Percentiles rank a stretch among this genome's conserved stretches.
These are phyloP conservation scores for Mesochorus sp. DNA, from an alignment of 2,888 invertebrate species.

Conservation along the genomic window DNA sequence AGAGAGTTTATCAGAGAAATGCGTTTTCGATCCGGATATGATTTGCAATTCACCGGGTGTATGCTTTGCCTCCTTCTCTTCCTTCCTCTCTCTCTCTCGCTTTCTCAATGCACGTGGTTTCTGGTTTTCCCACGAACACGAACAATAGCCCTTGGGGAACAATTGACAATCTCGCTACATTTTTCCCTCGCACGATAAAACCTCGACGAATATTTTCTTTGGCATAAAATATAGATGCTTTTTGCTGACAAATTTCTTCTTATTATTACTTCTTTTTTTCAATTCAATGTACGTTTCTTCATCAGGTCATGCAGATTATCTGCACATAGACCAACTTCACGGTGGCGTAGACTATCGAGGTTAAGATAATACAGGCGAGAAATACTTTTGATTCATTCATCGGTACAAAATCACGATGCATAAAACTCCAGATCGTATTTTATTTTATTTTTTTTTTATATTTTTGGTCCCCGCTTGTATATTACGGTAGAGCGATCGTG, in stretches of 20 bases:
- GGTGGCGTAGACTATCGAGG: slow-evolving; percentile 48
- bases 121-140: background rate
- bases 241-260: background rate
- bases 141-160: background rate
- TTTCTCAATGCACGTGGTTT: background rate
- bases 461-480: slow-evolving; percentile 12
- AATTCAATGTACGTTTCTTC: background rate
- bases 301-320: slow-evolving; percentile 56
- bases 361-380: slow-evolving; percentile 50
- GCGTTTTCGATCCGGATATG: slow-evolving; percentile 38
- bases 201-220: background rate
- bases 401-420: background rate
- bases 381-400: slow-evolving; percentile 58
- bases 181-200: background rate
- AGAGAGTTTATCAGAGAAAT: slow-evolving; percentile 31
- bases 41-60: slow-evolving; percentile 28
- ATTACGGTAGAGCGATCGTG: background rate
- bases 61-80: background rate
- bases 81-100: slow-evolving; percentile 9
- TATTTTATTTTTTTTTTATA: too few relatives aligned
- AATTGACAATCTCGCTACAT: slow-evolving; percentile 23
- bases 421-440: slow-evolving; percentile 2
- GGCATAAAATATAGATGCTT: background rate
- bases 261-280: background rate
- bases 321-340: slow-evolving; percentile 46